Evolutionary conservation across 1,140 invertebrate genomes (phyloP).

Genomic region (Drosophila ercepeae): DNA sequence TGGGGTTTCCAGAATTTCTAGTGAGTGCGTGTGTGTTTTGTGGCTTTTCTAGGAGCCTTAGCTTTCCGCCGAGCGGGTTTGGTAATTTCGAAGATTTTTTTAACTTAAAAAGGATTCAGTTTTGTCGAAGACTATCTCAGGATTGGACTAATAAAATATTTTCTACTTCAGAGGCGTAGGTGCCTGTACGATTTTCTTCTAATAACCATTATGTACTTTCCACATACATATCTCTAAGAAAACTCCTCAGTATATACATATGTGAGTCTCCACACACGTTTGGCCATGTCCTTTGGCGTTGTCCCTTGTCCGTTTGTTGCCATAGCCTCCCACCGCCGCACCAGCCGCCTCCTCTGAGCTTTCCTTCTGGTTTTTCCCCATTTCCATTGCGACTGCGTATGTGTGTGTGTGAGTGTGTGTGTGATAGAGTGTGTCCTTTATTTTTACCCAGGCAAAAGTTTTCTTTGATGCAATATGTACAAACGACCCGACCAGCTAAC

Average conservation of each 20-base stretch:
- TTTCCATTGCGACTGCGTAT: constrained; percentile 68
- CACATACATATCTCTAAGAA: neutral
- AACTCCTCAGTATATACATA: constrained; percentile 13
- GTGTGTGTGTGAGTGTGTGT: constrained; percentile 37
- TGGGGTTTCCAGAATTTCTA: neutral
- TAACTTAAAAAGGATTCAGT: neutral
- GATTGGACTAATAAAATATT: neutral
- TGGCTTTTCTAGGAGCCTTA: neutral
- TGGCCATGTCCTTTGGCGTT: constrained; percentile 47
- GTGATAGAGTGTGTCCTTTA: constrained; percentile 51
- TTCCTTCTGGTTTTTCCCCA: constrained; percentile 43
- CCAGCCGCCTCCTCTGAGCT: constrained; percentile 19
- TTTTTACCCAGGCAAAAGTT: constrained; percentile 61
- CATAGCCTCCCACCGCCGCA: constrained; percentile 12
- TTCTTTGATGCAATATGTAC: constrained; percentile 81
- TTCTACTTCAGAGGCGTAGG: neutral
- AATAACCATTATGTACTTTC: neutral
- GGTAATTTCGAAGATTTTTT: neutral
- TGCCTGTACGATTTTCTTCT: neutral
- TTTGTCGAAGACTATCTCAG: neutral
- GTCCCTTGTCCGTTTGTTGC: constrained; percentile 46
- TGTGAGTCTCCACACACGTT: constrained; percentile 13
- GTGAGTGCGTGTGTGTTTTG: neutral
- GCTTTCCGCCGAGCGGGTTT: neutral
- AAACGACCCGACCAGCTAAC: constrained; percentile 61